Percentiles rank a stretch among this genome's conserved stretches.
Conservation (phyloP, 1,140 invertebrate species). For the Drosophila nigromelanica region DNA sequence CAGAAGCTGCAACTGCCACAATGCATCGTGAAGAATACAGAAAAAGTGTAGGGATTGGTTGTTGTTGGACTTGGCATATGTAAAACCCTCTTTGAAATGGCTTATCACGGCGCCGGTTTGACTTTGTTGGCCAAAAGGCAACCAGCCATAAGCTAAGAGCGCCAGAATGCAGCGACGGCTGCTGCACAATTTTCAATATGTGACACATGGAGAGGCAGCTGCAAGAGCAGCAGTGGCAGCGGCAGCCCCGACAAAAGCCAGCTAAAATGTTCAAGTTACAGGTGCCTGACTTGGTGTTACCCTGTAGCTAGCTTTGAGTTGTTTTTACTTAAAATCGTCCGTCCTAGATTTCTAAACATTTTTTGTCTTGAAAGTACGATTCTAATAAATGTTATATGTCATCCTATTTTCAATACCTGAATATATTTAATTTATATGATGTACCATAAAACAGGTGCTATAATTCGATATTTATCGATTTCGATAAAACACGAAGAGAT, state of each 20-base stretch:
- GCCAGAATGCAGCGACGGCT: constrained; percentile 56
- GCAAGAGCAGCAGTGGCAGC: constrained; percentile 11
- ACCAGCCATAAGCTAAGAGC: constrained; percentile 70
- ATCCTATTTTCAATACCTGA: too few species aligned
- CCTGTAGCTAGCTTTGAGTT: background rate
- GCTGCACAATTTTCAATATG: constrained; percentile 77
- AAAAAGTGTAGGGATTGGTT: too few species aligned
- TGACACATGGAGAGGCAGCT: constrained; percentile 59
- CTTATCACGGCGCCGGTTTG: constrained; percentile 66
- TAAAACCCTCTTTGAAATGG: constrained; percentile 77
- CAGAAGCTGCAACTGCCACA: constrained; percentile 19
- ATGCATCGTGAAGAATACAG: constrained; percentile 8
- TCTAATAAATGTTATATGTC: too few species aligned
- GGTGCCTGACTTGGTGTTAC: background rate
- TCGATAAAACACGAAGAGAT: background rate
- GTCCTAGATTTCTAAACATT: too few species aligned
- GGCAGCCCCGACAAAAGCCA: background rate
- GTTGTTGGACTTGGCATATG: constrained; percentile 58
- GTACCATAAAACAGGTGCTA: too few species aligned
- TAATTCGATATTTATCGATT: too few species aligned
- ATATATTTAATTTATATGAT: too few species aligned
- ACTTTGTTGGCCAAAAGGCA: constrained; percentile 54
- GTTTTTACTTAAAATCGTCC: too few species aligned
- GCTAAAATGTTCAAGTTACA: background rate
- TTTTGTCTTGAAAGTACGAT: too few species aligned